Evolutionary conservation across 2,888 invertebrate species (phyloP).

Genomic region (Psococerastis gibbosa): DNA sequence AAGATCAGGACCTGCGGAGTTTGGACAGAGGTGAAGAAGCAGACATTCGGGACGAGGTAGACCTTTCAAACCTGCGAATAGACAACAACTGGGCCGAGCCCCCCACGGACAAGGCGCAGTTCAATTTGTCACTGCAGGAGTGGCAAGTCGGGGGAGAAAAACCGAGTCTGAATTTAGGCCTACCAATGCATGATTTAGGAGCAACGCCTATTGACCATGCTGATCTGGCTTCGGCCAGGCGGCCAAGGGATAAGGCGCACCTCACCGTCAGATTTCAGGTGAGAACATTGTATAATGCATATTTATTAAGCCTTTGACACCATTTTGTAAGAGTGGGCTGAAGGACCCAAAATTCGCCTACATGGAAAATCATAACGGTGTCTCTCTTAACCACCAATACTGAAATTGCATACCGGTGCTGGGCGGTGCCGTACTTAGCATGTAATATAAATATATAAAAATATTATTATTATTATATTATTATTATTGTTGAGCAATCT

Average conservation of each 20-base stretch:
- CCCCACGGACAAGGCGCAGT: slow-evolving; percentile 37
- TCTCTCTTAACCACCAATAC: too few relatives aligned
- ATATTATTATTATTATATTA: too few relatives aligned
- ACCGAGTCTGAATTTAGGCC: background rate
- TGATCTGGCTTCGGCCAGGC: slow-evolving; percentile 28
- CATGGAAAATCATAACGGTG: too few relatives aligned
- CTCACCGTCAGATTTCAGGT: slow-evolving; percentile 28
- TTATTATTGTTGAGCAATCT: too few relatives aligned
- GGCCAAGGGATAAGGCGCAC: slow-evolving; percentile 17
- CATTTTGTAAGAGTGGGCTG: too few relatives aligned
- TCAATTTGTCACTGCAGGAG: slow-evolving; percentile 32
- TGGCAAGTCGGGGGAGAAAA: slow-evolving; percentile 27
- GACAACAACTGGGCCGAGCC: slow-evolving; percentile 10
- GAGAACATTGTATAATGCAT: too few relatives aligned
- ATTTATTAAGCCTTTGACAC: too few relatives aligned
- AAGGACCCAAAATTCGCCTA: too few relatives aligned
- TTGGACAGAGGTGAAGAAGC: background rate
- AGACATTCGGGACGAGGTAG: background rate
- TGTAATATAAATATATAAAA: too few relatives aligned
- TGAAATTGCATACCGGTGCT: too few relatives aligned
- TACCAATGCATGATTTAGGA: slow-evolving; percentile 20
- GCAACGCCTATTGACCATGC: slow-evolving; percentile 27
- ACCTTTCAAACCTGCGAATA: background rate
- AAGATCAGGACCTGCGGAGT: background rate
- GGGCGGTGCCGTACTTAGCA: too few relatives aligned